A percentile compares a stretch with the other conserved stretches of the same genome.
phyloP scores from a whole-genome alignment of 2,888 invertebrate genomes.

The Nemotelus nigrinus region DNA sequence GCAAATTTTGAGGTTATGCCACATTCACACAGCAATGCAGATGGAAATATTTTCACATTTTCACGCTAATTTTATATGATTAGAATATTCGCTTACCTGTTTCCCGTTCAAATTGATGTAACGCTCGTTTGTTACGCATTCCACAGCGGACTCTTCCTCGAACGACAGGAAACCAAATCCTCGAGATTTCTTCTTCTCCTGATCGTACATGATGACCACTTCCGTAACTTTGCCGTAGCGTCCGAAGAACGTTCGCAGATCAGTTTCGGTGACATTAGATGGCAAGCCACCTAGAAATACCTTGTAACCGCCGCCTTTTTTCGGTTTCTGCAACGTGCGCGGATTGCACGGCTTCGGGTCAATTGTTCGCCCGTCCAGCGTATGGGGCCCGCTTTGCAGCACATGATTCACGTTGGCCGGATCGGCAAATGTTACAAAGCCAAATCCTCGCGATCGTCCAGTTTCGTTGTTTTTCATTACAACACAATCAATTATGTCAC shows the following conservation, averaged over 20 bases:
- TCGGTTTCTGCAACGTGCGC: conserved; percentile 90
- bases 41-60: no score
- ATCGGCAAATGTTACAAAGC: conserved; percentile 96
- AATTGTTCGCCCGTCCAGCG: conserved; percentile 90
- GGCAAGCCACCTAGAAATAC: conserved; percentile 97
- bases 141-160: conserved; percentile 92
- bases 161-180: conserved; percentile 96
- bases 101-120: conserved; percentile 95
- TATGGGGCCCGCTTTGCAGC: conserved; percentile 91
- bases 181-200: conserved; percentile 95
- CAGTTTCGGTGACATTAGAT: conserved; percentile 94
- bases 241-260: conserved; percentile 89
- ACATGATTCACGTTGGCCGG: conserved; percentile 90
- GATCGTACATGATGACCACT: conserved; percentile 97
- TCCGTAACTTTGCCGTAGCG: conserved; percentile 96
- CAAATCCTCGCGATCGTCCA: conserved; percentile 94
- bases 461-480: conserved; percentile 99
- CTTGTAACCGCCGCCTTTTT: conserved; percentile 90
- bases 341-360: conserved; percentile 96
- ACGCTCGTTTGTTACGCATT: conserved; percentile 91
- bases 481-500: conserved; percentile 96
- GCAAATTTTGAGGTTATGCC: neutral
- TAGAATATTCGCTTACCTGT: conserved; percentile 66
- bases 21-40: no score
- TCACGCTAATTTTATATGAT: no score